Base-by-base conservation (phyloP, 2,113 vertebrate species). In the Notechis scutatus region DNA sequence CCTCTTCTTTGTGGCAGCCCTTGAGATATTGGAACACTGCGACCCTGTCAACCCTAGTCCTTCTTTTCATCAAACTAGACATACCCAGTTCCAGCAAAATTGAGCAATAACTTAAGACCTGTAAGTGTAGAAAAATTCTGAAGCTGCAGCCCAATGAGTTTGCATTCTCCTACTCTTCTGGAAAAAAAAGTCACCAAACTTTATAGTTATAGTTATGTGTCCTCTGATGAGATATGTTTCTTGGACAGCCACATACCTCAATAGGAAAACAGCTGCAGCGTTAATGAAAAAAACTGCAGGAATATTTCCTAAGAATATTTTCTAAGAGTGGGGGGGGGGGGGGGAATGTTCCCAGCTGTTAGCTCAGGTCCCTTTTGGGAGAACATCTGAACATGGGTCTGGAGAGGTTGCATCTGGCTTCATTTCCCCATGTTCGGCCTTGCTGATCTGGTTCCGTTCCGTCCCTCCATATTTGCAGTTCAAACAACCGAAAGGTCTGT, bases 391-490 rank as follows among this genome's bases (percentile, higher is more conserved):
- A 97, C 97, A 98, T 95, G 93, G 93, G 97, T 98, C 97, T 98
- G 96, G 96, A 95, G 97, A 97, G 97, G 97, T 95, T 95, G 94
- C 97, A 98, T 98, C 98, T 98, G 97, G 97, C 97, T 98, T 97
- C 96, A 97, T 97, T 98, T 97, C 97, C 97, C 96, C 97, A 96
- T 97, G 96, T 96, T 97, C 98, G 95, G 97, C 97, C 97, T 97
- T 96, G 97, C 97, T 98, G 98, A 98, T 98, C 98, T 98, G 97
- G 97, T 97, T 98, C 97, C 96, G 96, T 98, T 97, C 96, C 97
- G 97, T 95, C 96, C 97, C 97, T 98, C 97, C 98, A 97, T 98
- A 98, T 97, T 98, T 92, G 0, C 94, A 98, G 98, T 98, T 98
- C 98, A 98, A 98, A 98, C 98, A 98, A 97, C 96, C 97, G 90